Base-by-base conservation (phyloP, 2,888 invertebrate species). In the Schrankia costaestrigalis region DNA sequence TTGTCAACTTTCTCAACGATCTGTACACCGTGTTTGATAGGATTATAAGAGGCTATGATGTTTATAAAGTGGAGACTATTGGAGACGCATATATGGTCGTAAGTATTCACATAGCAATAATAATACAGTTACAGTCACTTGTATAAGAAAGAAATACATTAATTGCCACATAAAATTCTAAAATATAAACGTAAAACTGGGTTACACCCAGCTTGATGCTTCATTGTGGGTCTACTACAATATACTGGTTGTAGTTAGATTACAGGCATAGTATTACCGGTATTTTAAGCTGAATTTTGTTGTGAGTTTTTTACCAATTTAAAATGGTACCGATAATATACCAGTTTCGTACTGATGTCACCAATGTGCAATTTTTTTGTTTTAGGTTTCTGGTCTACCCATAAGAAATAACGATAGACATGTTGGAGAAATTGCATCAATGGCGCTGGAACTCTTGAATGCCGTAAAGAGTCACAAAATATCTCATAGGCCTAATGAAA, bases 41-140 rank as follows among this genome's bases (percentile, higher is more conserved):
- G 62, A 97, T 98, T 67, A 98, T 98, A 60, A 94, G 96, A 79
- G 96, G 97, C 63, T 99, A 97, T 77, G 97, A 98, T 74, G 99
- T 99, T 26, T 99, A 99, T 79, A 99, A 99, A 87, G 98, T 98
- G 43, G 97, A 97, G 86, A 97, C 97, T 23, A 97, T 97, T 43
- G 97, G 97, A 14, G 95, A 95, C 59, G 91, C 91, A 32, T 91
- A 91, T 49, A 91, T 91, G 91, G 91, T 91, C 84, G 91, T 91
- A 71, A 71, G 90, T 88, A 36, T 5, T 13, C 1, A 21, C n/a
- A n/a, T 17, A 17, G 7, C 7, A 7, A 17, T 5, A 17, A 7
- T 17, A 7, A 7, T 5, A 17, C 17, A 17, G 17, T 5, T 5
- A 17, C 7, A 5, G 3, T 17, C 17, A 17, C 17, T 7, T 17